Evolutionary conservation across 2,888 invertebrate genomes (phyloP), one percentile per base, ranked within the genome.

Genomic region (Euplagia quadripunctaria): DNA sequence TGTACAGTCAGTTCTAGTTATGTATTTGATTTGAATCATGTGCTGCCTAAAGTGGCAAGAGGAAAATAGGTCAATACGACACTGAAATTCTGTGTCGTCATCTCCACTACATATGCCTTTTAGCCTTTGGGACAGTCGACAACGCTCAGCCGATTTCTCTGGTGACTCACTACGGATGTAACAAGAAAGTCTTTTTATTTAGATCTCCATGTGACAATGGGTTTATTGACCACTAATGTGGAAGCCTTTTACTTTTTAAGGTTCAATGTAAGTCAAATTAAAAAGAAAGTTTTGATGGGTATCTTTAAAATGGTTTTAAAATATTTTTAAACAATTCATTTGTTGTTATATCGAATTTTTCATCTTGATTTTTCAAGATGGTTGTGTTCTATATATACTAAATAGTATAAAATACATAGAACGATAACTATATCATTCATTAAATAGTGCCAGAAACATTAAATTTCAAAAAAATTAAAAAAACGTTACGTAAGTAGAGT

Each of bases 141-240:
- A 72, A 69, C 71, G 65, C 75, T 70, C 69, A 52, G 68, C 17
- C 73, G 82, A 79, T 83, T 85, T 85, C 83, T 76, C 85, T 75
- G 75, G 67, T 85, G 83, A 83, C 67, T 85, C 85, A 83, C 49
- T 66, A 64, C 63, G 46, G 42, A 76, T 76, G 41, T n/a, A 69
- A 65, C 68, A 81, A 77, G 79, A 83, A 79, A 83, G 79, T 68
- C 55, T 51, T 61, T 79, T 75, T 70, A 74, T 73, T 77, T 63
- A 64, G 55, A 73, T 68, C 66, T 76, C 41, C 4, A 43, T 77
- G 72, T 81, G 77, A 83, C 78, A 79, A 78, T 79, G 78, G 74
- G 72, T 77, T 83, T 81, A 83, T 83, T 83, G 79, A 78, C 79
- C 82, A 77, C 66, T 67, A 63, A 67, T 71, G 71, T 77, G 71